Evolutionary conservation across 2,113 vertebrate species (phyloP).

Genomic region (Percopsis transmontana): DNA sequence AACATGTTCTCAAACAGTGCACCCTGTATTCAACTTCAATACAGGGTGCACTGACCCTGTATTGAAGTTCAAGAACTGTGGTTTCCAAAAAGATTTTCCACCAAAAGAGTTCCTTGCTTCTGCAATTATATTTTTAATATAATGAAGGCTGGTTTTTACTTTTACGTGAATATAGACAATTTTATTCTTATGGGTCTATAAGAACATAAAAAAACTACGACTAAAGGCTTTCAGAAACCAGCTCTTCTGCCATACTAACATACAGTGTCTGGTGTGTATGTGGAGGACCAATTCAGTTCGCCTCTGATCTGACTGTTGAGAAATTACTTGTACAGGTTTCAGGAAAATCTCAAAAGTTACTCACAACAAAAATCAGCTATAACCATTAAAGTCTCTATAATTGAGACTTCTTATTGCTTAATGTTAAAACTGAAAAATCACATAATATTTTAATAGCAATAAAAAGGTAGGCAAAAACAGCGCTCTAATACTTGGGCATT

Average conservation of each 20-base stretch:
- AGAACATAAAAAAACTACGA: too few relatives aligned
- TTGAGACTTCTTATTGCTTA: slow-evolving; percentile 58
- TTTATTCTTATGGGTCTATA: not conserved
- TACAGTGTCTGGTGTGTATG: slow-evolving; percentile 62
- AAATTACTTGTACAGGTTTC: not conserved
- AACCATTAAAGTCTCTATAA: slow-evolving; percentile 12
- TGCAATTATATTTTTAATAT: slow-evolving; percentile 8
- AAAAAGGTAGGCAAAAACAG: slow-evolving; percentile 53
- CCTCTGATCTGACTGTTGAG: slow-evolving; percentile 22
- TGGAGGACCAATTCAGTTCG: slow-evolving; percentile 39
- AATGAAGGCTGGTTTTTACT: not conserved
- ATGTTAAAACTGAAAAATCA: slow-evolving; percentile 29
- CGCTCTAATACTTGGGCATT: slow-evolving; percentile 65
- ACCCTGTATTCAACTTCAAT: slow-evolving; percentile 26
- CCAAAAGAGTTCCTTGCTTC: not conserved
- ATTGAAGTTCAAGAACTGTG: slow-evolving; percentile 10
- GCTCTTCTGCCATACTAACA: slow-evolving; percentile 25
- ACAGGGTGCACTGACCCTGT: slow-evolving; percentile 17
- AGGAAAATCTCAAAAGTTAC: slow-evolving; percentile 30
- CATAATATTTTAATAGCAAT: slow-evolving; percentile 42
- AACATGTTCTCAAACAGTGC: slow-evolving; percentile 30
- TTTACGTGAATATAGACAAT: not conserved
- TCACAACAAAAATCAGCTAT: slow-evolving; percentile 38
- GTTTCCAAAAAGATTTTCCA: slow-evolving; percentile 46
- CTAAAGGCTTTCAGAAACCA: slow-evolving; percentile 42